phyloP scores from a whole-genome alignment of 2,888 invertebrate genomes.

The Celastrina argiolus region DNA sequence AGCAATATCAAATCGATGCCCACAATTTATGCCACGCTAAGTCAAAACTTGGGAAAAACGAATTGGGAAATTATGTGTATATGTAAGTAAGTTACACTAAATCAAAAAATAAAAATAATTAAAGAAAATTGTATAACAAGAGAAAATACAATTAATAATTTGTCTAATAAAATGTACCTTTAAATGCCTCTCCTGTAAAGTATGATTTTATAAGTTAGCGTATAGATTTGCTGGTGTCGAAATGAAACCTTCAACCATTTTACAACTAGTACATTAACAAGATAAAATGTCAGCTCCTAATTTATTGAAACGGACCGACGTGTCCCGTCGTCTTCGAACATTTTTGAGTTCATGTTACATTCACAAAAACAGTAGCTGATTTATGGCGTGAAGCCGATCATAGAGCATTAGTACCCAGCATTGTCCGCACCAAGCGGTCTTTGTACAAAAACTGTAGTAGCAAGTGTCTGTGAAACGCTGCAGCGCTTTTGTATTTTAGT shows the following conservation, averaged over 20 bases:
- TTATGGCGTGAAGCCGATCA: constrained; percentile 70
- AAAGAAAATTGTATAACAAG: too few species aligned
- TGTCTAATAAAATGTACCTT: too few species aligned
- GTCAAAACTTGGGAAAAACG: too few species aligned
- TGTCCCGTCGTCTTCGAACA: constrained; percentile 29
- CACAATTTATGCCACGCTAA: too few species aligned
- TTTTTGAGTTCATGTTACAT: constrained; percentile 28
- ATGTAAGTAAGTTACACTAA: too few species aligned
- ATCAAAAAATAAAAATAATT: too few species aligned
- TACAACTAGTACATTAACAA: constrained; percentile 5
- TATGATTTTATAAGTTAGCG: too few species aligned
- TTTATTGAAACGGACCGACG: constrained; percentile 32
- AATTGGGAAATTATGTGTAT: too few species aligned
- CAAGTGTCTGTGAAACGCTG: constrained; percentile 28
- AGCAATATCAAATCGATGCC: too few species aligned
- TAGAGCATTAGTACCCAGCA: constrained; percentile 67
- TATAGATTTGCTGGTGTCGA: too few species aligned
- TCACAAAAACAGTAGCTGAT: constrained; percentile 46
- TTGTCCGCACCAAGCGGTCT: constrained; percentile 67
- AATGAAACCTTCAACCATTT: background rate
- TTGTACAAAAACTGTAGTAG: constrained; percentile 52
- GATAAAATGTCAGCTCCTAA: constrained; percentile 3
- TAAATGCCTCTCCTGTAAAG: too few species aligned
- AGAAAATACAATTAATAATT: too few species aligned
- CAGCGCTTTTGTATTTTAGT: constrained; percentile 23